Percentiles rank a stretch among this genome's conserved stretches.
These are phyloP conservation scores for Seira sanloemensis DNA, from an alignment of 2,888 invertebrate species.

Conservation along the genomic window DNA sequence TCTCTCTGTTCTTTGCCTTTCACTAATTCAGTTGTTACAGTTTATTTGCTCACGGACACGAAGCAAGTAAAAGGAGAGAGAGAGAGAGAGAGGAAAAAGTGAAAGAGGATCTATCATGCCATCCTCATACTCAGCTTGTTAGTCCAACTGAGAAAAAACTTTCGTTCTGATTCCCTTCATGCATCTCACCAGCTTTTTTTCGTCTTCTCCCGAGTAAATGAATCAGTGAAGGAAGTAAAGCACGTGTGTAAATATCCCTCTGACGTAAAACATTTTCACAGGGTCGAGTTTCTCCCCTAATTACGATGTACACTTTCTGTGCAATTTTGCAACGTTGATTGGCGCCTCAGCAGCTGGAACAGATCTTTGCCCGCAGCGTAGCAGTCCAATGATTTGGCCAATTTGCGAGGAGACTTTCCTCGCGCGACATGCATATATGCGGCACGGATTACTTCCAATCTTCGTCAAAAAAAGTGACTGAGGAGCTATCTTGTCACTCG, in stretches of 20 bases:
- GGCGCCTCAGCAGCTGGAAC: background rate
- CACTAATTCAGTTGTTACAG: constrained; percentile 26
- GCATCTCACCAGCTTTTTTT: no score
- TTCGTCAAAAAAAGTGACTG: background rate
- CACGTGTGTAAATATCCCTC: background rate
- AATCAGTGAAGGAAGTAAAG: background rate
- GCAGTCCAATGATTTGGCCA: background rate
- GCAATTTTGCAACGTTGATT: background rate
- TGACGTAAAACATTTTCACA: background rate
- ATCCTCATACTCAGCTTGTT: constrained; percentile 38
- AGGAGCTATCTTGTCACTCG: background rate
- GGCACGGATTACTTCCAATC: background rate
- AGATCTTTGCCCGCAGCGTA: background rate
- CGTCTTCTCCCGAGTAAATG: background rate
- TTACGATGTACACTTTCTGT: background rate
- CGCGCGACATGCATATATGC: no score
- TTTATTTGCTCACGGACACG: constrained; percentile 26
- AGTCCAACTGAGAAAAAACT: constrained; percentile 29
- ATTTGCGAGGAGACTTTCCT: background rate
- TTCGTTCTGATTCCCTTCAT: constrained; percentile 8
- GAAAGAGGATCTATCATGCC: constrained; percentile 29
- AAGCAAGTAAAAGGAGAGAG: background rate
- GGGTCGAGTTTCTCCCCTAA: background rate
- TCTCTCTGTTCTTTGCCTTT: constrained; percentile 24
- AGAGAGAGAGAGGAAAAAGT: constrained; percentile 10